Percentiles rank a stretch among this genome's conserved stretches.
These are phyloP conservation scores for Hyles lineata DNA, from an alignment of 2,888 invertebrate species.

Conservation along the genomic window DNA sequence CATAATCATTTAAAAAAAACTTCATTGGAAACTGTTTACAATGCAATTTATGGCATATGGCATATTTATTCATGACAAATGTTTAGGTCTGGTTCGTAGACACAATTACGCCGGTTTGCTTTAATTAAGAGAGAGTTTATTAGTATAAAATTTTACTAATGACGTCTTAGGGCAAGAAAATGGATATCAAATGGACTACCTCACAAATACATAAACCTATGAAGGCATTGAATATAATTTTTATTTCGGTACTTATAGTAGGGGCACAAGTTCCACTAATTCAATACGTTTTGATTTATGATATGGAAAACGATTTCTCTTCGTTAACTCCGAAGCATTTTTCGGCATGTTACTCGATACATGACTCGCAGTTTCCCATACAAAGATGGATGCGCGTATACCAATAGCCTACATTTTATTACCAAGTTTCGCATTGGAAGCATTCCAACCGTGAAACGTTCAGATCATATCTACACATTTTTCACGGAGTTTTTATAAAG, in stretches of 20 bases:
- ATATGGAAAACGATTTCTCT: slow-evolving; percentile 69
- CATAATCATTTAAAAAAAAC: too few relatives aligned
- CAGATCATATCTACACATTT: slow-evolving; percentile 28
- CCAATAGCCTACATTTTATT: slow-evolving; percentile 29
- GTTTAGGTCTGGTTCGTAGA: too few relatives aligned
- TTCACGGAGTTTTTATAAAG: slow-evolving; percentile 36
- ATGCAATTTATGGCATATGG: too few relatives aligned
- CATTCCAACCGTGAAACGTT: slow-evolving; percentile 33
- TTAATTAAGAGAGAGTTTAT: too few relatives aligned
- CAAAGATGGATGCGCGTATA: slow-evolving; percentile 46
- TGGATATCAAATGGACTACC: too few relatives aligned
- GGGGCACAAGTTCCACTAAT: slow-evolving; percentile 53
- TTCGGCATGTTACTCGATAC: slow-evolving; percentile 66
- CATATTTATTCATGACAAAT: too few relatives aligned
- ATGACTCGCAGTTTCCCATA: slow-evolving; percentile 59
- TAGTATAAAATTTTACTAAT: too few relatives aligned
- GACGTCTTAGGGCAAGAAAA: too few relatives aligned
- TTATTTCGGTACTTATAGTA: slow-evolving; percentile 43
- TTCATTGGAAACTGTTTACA: too few relatives aligned
- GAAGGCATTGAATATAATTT: too few relatives aligned
- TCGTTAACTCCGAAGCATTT: slow-evolving; percentile 68
- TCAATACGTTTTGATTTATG: slow-evolving; percentile 75
- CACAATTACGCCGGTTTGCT: too few relatives aligned
- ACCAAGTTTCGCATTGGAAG: slow-evolving; percentile 29
- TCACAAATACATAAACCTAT: too few relatives aligned